Percentiles rank a stretch among this genome's conserved stretches.
Evolutionary conservation across 2,888 invertebrate species (phyloP).

Genomic region (Eulithis testata): DNA sequence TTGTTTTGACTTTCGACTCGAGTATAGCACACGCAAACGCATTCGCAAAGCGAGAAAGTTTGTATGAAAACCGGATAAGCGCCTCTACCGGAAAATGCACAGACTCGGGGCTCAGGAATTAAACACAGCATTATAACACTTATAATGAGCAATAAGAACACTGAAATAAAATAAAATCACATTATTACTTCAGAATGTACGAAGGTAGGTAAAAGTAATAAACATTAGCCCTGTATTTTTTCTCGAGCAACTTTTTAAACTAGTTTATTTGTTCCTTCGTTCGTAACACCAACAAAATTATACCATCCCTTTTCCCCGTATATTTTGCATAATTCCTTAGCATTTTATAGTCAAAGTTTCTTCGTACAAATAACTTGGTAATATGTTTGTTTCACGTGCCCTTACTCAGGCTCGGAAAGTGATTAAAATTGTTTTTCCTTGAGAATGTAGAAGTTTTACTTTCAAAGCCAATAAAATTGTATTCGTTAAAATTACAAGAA

Average conservation of each 20-base stretch:
- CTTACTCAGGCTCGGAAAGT: conserved; percentile 4
- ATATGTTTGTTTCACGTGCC: conserved; percentile 17
- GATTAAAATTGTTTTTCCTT: conserved; percentile 8
- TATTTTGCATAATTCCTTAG: conserved; percentile 14
- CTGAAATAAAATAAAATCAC: not conserved
- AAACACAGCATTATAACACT: no score
- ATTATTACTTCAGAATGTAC: not conserved
- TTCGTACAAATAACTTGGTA: conserved; percentile 12
- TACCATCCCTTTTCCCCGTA: conserved; percentile 7
- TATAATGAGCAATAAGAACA: no score
- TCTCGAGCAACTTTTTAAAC: conserved; percentile 2
- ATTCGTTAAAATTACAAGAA: not conserved
- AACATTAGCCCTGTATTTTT: not conserved
- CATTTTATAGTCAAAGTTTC: conserved; percentile 13
- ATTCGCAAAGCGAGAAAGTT: no score
- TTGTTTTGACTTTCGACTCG: no score
- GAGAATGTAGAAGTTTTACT: not conserved
- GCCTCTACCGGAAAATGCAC: no score
- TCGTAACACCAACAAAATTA: conserved; percentile 15
- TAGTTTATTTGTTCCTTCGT: conserved; percentile 8
- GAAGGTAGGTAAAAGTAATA: not conserved
- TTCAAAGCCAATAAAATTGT: not conserved
- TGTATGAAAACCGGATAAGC: no score
- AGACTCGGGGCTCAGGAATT: no score
- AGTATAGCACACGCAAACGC: no score